Evolutionary conservation across 1,140 invertebrate species (phyloP).

Genomic region (Pygmarrhopalites habei): DNA sequence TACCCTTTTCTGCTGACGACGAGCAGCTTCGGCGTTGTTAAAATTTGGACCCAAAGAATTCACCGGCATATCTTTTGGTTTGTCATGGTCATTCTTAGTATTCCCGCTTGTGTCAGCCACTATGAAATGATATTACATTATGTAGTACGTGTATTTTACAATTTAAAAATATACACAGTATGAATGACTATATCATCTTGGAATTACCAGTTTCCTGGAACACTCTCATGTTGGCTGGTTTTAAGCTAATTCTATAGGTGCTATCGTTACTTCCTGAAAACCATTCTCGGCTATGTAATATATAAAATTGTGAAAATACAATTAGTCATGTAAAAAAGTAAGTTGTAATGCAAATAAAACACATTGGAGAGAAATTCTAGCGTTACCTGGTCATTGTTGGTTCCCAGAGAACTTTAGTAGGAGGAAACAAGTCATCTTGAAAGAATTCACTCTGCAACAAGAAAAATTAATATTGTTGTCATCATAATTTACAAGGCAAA

Average conservation of each 20-base stretch:
- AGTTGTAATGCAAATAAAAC: no score
- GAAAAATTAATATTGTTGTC: not conserved
- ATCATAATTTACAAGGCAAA: conserved; percentile 8
- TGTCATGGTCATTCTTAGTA: no score
- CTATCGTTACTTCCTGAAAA: conserved; percentile 59
- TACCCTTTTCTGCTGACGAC: not conserved
- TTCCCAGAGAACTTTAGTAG: conserved; percentile 78
- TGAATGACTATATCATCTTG: no score
- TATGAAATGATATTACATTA: conserved; percentile 6
- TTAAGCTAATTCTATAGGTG: conserved; percentile 61
- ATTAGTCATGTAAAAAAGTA: no score
- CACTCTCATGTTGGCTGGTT: conserved; percentile 80
- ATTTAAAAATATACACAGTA: no score
- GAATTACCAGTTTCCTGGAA: no score
- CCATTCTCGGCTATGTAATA: conserved; percentile 65
- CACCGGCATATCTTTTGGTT: not conserved
- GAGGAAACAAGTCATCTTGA: conserved; percentile 93
- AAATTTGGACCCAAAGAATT: not conserved
- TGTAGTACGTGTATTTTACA: no score
- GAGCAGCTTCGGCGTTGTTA: not conserved
- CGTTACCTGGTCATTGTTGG: conserved; percentile 62
- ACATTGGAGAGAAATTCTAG: no score
- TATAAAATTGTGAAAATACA: no score
- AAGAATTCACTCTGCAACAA: conserved; percentile 73
- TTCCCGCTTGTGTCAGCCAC: conserved; percentile 2